Conservation (phyloP, 2,888 invertebrate species). For the Calliphora vomitoria region DNA sequence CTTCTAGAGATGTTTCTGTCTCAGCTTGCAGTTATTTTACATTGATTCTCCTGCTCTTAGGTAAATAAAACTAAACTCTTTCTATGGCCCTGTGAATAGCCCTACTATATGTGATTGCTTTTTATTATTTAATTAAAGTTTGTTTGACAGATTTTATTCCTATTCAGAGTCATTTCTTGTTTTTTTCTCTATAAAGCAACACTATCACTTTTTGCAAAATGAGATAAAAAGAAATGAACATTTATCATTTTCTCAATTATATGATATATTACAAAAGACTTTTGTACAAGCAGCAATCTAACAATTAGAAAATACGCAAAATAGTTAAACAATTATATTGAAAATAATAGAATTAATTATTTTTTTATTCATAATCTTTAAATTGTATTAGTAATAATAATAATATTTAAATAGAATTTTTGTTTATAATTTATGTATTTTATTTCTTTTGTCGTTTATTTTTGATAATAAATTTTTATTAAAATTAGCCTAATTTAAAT, state of each 20-base stretch:
- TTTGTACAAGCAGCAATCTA: neutral
- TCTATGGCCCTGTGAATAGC: neutral
- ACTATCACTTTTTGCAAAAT: constrained; percentile 7
- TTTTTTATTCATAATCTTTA: too few species aligned
- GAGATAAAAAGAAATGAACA: neutral
- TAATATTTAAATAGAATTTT: too few species aligned
- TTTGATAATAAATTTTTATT: too few species aligned
- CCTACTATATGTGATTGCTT: constrained; percentile 1
- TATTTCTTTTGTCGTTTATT: too few species aligned
- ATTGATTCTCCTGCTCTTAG: too few species aligned
- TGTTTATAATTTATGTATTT: too few species aligned
- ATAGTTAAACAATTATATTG: neutral
- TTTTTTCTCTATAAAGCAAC: neutral
- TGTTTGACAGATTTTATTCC: neutral
- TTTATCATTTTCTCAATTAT: constrained; percentile 10
- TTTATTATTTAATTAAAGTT: constrained; percentile 36
- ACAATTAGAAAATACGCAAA: constrained; percentile 13
- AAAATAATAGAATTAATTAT: neutral
- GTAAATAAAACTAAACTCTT: too few species aligned
- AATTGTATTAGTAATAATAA: too few species aligned
- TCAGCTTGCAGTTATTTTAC: too few species aligned
- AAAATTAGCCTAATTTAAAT: too few species aligned
- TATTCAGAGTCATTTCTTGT: neutral
- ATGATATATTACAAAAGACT: neutral
- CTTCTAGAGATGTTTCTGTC: too few species aligned